phyloP scores from a whole-genome alignment of 1,140 invertebrate species.

The Cotesia glomerata region DNA sequence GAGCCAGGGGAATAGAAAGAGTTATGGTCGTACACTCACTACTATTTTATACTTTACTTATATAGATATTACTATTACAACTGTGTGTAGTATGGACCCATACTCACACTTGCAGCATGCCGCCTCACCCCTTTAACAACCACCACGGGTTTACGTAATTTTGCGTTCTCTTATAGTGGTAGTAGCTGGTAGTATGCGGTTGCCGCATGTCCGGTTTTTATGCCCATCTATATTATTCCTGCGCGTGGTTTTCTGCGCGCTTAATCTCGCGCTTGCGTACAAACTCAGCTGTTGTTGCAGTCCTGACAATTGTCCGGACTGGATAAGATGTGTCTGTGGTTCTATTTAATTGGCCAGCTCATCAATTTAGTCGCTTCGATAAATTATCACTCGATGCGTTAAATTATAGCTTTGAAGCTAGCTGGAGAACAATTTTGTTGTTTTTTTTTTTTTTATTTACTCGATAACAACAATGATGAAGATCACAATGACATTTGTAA shows the following conservation, averaged over 20 bases:
- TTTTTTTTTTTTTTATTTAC: too few relatives aligned
- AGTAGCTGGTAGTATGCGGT: background rate
- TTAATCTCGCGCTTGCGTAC: slow-evolving; percentile 39
- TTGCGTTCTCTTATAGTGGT: background rate
- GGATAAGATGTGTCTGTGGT: slow-evolving; percentile 7
- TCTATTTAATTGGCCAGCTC: background rate
- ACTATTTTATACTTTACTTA: background rate
- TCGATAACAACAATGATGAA: too few relatives aligned
- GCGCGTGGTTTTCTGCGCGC: slow-evolving; percentile 46
- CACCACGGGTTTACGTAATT: background rate
- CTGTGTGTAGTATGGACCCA: background rate
- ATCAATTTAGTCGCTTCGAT: background rate
- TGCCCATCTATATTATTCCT: slow-evolving; percentile 43
- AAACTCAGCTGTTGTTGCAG: slow-evolving; percentile 35
- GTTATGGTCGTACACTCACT: too few relatives aligned
- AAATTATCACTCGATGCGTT: too few relatives aligned
- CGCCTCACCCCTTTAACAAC: too few relatives aligned
- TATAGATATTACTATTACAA: background rate
- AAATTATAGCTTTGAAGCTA: too few relatives aligned
- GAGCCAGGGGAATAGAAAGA: background rate
- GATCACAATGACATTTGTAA: background rate
- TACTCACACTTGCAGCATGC: too few relatives aligned
- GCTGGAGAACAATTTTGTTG: too few relatives aligned
- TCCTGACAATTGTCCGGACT: slow-evolving; percentile 18
- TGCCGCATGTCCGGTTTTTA: slow-evolving; percentile 50